Evolutionary conservation across 2,113 vertebrate species (phyloP), one percentile per base, ranked within the genome.

Genomic region (Cichladusa arquata): DNA sequence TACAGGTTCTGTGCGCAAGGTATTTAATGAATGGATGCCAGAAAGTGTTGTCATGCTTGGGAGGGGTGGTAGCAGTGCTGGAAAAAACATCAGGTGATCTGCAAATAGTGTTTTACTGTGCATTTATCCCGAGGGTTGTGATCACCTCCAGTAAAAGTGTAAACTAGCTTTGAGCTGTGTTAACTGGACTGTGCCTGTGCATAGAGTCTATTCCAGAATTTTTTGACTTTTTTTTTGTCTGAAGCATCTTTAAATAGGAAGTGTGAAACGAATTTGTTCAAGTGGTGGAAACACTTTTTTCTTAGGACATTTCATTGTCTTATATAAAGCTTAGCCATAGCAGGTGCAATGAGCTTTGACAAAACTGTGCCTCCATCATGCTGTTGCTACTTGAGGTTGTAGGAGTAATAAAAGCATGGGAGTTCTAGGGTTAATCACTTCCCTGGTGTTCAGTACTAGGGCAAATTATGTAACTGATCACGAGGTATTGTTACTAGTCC

Each of bases 1-100:
- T 98, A 97, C 98, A 93, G 98, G 98, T 96, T 98, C 98, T 86
- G 98, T 98, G 88, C 99, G 99, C 81, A 99, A 99, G 98, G 99
- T 99, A 53, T 10, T 6, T 69, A 36, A 66, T 40, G 38, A 36
- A 14, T 25, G 47, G 36, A 26, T 83, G 38, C 38, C 38, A 6
- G 57, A 20, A 29, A 14, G 24, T 34, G 42, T 38, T 86, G 74
- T 70, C 18, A 4, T 51, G 34, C 19, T 28, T 60, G 67, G 80
- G 77, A 56, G 65, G 67, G 38, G 51, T 48, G 31, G 40, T 26
- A 64, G 67, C 45, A 22, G 45, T 73, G 42, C 71, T 58, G 53
- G 70, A 12, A 54, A 8, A 58, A 57, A 36, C 29, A 26, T 88
- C 56, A 57, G 62, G 33, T 6, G 14, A 33, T 48, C 56, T 73